Percentiles rank a stretch among this genome's conserved stretches.
phyloP scores from a whole-genome alignment of 1,140 invertebrate species.

The Temnothorax nylanderi region DNA sequence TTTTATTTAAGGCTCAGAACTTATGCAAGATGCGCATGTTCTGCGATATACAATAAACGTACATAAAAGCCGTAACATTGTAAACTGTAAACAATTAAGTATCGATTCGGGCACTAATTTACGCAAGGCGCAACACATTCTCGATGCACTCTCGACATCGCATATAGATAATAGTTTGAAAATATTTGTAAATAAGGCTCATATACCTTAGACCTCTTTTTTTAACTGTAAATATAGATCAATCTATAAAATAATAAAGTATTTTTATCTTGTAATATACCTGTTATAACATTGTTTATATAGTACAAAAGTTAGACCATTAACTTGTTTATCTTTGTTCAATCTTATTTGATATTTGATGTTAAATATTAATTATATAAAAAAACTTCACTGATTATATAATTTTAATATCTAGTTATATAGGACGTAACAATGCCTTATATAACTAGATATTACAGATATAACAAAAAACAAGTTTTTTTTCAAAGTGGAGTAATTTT shows the following conservation, averaged over 20 bases:
- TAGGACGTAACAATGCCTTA: not conserved
- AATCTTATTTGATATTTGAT: conserved; percentile 29
- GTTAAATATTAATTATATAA: not conserved
- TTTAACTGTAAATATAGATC: conserved; percentile 23
- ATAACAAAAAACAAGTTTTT: not conserved
- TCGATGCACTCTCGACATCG: not conserved
- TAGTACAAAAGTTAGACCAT: not conserved
- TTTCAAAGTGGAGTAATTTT: not conserved
- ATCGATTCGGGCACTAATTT: not conserved
- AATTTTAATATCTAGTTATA: not conserved
- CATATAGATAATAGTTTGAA: not conserved
- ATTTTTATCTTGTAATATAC: conserved; percentile 21
- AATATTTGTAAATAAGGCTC: conserved; percentile 25
- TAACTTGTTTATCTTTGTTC: not conserved
- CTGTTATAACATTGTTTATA: not conserved
- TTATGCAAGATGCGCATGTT: not conserved
- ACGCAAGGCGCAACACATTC: not conserved
- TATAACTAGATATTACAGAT: too few relatives aligned
- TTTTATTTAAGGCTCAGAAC: conserved; percentile 44
- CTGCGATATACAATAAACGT: conserved; percentile 12
- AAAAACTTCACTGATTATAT: not conserved
- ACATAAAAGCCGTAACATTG: conserved; percentile 15
- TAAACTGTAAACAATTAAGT: conserved; percentile 12
- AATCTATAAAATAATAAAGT: not conserved
- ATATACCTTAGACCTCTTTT: conserved; percentile 19